Evolutionary conservation across 23 tunicate genomes (phyloP).

Genomic region (Phallusia fumigata): DNA sequence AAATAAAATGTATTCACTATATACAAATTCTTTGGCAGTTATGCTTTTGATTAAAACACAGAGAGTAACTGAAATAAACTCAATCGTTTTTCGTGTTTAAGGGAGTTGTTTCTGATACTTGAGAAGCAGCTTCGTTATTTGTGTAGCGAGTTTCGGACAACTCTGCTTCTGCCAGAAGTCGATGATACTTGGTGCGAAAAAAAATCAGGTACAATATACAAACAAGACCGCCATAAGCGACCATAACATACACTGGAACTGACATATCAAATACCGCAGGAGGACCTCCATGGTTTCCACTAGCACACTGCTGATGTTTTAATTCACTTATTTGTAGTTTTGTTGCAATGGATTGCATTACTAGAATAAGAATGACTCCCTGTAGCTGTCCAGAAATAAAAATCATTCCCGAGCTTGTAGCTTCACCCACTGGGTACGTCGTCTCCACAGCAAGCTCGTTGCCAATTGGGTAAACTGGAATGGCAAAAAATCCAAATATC

Average conservation of each 20-base stretch:
- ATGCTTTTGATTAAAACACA: no score
- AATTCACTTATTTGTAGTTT: no score
- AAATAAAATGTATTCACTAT: no score
- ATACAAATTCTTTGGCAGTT: no score
- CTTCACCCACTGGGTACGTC: slow-evolving; percentile 51
- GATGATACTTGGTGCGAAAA: slow-evolving; percentile 59
- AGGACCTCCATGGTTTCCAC: neutral
- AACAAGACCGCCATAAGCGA: slow-evolving; percentile 67
- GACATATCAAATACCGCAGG: slow-evolving; percentile 10
- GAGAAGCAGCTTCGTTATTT: no score
- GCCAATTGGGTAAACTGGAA: slow-evolving; percentile 61
- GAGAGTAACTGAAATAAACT: no score
- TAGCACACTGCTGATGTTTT: no score
- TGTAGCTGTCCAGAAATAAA: slow-evolving; percentile 59
- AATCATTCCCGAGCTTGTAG: slow-evolving; percentile 60
- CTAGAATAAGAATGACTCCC: slow-evolving; percentile 37
- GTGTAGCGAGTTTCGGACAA: neutral
- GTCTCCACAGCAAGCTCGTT: slow-evolving; percentile 66
- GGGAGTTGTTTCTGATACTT: no score
- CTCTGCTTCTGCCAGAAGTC: slow-evolving; percentile 31
- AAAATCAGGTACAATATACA: slow-evolving; percentile 42
- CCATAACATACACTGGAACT: slow-evolving; percentile 73
- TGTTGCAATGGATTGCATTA: slow-evolving; percentile 25
- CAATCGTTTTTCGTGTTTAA: no score
- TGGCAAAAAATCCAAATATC: slow-evolving; percentile 60